phyloP scores from a whole-genome alignment of 2,797 vertebrate genomes.

The Poecilia velifera region DNA sequence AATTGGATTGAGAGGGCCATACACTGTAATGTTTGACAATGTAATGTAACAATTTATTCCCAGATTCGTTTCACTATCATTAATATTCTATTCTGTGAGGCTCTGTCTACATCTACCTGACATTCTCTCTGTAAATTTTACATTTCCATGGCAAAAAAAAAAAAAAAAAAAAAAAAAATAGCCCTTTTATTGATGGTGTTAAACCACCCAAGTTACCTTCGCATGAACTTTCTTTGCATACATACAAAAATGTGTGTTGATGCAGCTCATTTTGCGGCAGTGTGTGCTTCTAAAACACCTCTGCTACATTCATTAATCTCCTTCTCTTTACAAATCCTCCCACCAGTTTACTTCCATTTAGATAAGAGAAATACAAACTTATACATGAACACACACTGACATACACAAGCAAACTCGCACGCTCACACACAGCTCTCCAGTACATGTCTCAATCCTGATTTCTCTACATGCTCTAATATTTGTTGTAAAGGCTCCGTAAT shows the following conservation, averaged over 20 bases:
- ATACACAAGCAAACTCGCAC: conserved; percentile 5
- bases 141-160: conserved; percentile 39
- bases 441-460: conserved; percentile 21
- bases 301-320: conserved; percentile 61
- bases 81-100: conserved; percentile 64
- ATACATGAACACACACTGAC: conserved; percentile 17
- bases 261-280: not conserved
- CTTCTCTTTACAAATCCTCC: conserved; percentile 60
- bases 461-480: conserved; percentile 41
- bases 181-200: conserved; percentile 34
- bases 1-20: not conserved
- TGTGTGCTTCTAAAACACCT: conserved; percentile 9
- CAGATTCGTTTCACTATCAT: conserved; percentile 36
- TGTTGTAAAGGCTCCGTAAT: conserved; percentile 41
- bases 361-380: conserved; percentile 28
- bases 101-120: conserved; percentile 41
- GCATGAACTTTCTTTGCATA: conserved; percentile 10
- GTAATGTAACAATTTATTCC: conserved; percentile 13
- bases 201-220: conserved; percentile 30
- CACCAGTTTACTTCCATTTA: conserved; percentile 53
- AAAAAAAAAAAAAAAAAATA: conserved; percentile 41
- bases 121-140: conserved; percentile 33
- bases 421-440: conserved; percentile 26
- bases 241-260: not conserved
- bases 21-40: not conserved